phyloP scores from a whole-genome alignment of 2,888 invertebrate genomes.

The Empis stercorea region DNA sequence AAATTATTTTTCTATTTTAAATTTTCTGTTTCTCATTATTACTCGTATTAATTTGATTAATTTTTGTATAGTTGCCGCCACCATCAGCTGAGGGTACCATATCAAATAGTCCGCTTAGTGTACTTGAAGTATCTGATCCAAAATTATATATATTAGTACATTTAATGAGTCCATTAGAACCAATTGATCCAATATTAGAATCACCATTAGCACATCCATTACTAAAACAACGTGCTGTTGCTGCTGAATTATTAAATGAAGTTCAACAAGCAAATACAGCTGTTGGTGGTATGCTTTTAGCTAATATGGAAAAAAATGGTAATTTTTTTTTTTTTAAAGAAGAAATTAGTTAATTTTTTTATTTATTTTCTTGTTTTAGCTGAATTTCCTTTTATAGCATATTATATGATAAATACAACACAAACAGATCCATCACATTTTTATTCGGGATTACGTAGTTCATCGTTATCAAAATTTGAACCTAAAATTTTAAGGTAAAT shows the following conservation, averaged over 20 bases:
- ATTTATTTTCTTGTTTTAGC: constrained; percentile 41
- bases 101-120: constrained; percentile 46
- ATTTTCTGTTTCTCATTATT: not conserved
- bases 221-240: constrained; percentile 62
- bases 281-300: constrained; percentile 70
- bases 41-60: not conserved
- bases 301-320: constrained; percentile 80
- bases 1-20: not conserved
- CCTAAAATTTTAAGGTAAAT: constrained; percentile 49
- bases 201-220: constrained; percentile 71
- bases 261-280: constrained; percentile 56
- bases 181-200: constrained; percentile 73
- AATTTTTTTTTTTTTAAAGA: too few relatives aligned
- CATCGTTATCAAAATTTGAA: constrained; percentile 75
- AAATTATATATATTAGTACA: constrained; percentile 79
- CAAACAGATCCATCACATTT: constrained; percentile 76
- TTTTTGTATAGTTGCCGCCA: constrained; percentile 43
- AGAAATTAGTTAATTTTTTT: not conserved
- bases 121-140: constrained; percentile 76
- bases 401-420: constrained; percentile 78
- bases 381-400: constrained; percentile 83
- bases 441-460: constrained; percentile 71
- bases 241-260: constrained; percentile 63
- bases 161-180: constrained; percentile 77
- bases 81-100: constrained; percentile 45